A percentile compares a stretch with the other conserved stretches of the same genome.
phyloP scores from a whole-genome alignment of 2,888 invertebrate species.

The Macroteleia sp. region DNA sequence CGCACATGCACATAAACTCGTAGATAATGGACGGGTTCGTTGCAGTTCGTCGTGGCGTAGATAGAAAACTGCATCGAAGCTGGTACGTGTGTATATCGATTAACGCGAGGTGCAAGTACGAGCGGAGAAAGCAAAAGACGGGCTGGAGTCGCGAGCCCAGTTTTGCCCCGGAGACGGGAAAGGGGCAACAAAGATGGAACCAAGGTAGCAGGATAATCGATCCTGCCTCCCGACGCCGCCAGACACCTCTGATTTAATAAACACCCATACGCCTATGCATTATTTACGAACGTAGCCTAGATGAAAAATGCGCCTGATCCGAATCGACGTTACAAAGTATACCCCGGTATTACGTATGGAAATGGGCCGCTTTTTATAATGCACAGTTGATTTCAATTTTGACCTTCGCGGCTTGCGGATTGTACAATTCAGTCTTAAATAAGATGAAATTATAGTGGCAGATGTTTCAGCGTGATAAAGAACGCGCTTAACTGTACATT shows the following conservation, averaged over 20 bases:
- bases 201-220: conserved; percentile 64
- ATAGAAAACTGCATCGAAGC: conserved; percentile 44
- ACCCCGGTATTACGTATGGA: conserved; percentile 56
- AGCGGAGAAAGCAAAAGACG: conserved; percentile 63
- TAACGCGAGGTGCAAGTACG: conserved; percentile 61
- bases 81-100: conserved; percentile 60
- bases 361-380: conserved; percentile 24
- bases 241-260: conserved; percentile 67
- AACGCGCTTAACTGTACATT: no score
- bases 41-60: conserved; percentile 1
- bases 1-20: neutral
- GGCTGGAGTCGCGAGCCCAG: conserved; percentile 54
- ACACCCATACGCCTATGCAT: conserved; percentile 62
- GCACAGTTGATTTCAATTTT: conserved; percentile 4
- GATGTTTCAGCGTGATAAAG: no score
- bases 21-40: conserved; percentile 27
- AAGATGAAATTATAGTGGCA: no score
- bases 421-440: no score
- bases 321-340: conserved; percentile 26
- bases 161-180: conserved; percentile 60
- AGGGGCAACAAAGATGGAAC: conserved; percentile 60
- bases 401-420: no score
- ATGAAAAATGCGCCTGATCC: conserved; percentile 43
- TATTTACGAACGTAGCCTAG: conserved; percentile 54
- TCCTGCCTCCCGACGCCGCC: conserved; percentile 57